Evolutionary conservation across 2,888 invertebrate species (phyloP), one percentile per base, ranked within the genome.

Genomic region (Nemapogon koenigi): DNA sequence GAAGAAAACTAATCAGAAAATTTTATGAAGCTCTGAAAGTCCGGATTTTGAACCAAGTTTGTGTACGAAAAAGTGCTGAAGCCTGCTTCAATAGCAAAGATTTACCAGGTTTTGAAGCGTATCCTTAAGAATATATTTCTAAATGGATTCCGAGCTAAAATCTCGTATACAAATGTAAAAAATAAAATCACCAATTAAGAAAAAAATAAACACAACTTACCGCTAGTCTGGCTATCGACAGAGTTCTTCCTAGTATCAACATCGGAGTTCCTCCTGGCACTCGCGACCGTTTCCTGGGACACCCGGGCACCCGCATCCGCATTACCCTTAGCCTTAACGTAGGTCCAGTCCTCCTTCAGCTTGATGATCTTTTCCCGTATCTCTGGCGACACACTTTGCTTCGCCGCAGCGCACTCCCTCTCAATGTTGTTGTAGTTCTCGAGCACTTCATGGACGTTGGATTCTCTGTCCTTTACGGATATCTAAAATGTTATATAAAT

Each of bases 381-480:
- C 39, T 55, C 62, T 3, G 44, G 16, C 28, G 58, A 49, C 18
- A 64, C 63, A 16, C 44, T 41, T 47, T 66, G 72, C 40, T 53
- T 50, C 41, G 68, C 69, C 28, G 52, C 64, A 18, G 35, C 49
- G 46, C 79, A 75, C 58, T 72, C 72, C 43, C 66, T 67, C 58
- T 86, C 86, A 50, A 87, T 60, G 61, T 84, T 83, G 38, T 81
- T 83, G 60, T 81, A 86, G 61, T 84, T 84, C 57, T 85, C 84
- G 32, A 86, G 53, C 30, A 85, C 79, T 49, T 85, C 85, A 48
- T 80, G 81, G 27, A 86, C 79, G 53, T 85, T 85, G 42, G 76
- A 65, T 53, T 83, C 83, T 36, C 78, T 81, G 49, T 84, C 85
- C 41, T 62, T 55, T 10, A 82, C 68, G 28, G 60, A 57, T 3